Conservation (phyloP, 2,797 vertebrate genomes). For the Hemibagrus guttatus region DNA sequence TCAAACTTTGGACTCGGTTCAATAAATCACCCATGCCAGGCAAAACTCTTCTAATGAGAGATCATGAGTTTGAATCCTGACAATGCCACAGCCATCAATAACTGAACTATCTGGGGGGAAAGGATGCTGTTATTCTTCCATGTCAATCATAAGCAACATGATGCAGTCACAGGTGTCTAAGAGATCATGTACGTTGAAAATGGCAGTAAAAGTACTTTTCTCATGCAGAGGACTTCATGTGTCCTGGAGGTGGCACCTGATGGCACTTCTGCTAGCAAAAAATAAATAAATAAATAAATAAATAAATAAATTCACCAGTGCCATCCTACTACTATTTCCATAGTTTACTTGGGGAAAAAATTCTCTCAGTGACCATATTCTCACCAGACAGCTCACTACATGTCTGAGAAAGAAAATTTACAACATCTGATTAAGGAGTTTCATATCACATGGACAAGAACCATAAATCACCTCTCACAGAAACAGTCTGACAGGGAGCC, state of each 20-base stretch:
- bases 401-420: neutral
- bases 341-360: neutral
- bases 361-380: neutral
- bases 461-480: neutral
- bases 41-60: neutral
- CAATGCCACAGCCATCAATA: neutral
- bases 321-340: neutral
- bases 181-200: neutral
- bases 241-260: neutral
- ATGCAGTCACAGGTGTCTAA: neutral
- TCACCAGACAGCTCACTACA: neutral
- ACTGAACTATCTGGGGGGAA: neutral
- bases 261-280: neutral
- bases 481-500: neutral
- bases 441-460: neutral
- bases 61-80: neutral
- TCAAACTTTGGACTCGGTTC: slow-evolving; percentile 29
- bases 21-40: slow-evolving; percentile 39
- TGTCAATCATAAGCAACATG: neutral
- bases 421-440: neutral
- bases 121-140: neutral
- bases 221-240: too few species aligned
- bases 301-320: neutral
- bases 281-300: too few species aligned
- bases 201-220: neutral